Percentiles rank a stretch among this genome's conserved stretches.
Evolutionary conservation across 2,113 vertebrate genomes (phyloP).

Genomic region (Tretioscincus oriximinensis): DNA sequence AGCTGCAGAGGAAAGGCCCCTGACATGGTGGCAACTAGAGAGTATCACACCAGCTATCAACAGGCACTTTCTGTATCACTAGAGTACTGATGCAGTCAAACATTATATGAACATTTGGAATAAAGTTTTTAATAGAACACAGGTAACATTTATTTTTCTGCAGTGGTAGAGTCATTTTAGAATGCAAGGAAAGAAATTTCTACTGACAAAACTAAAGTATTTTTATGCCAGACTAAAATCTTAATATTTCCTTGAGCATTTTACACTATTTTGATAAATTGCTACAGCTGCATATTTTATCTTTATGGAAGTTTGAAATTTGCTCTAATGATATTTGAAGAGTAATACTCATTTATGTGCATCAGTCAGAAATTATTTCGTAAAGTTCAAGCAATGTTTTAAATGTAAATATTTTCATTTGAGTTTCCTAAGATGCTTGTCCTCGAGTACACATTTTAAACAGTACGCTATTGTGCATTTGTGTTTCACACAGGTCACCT

Average conservation of each 20-base stretch:
- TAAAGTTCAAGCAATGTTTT: not conserved
- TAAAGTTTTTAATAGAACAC: not conserved
- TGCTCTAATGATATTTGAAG: not conserved
- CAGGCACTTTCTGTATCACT: too few relatives aligned
- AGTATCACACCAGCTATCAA: too few relatives aligned
- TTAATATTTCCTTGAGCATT: not conserved
- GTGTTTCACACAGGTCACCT: conserved; percentile 82
- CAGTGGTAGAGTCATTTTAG: not conserved
- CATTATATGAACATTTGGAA: not conserved
- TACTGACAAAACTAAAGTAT: not conserved
- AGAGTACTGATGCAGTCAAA: not conserved
- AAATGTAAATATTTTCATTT: not conserved
- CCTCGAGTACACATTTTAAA: conserved; percentile 5
- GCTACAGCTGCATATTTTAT: not conserved
- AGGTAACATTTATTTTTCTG: not conserved
- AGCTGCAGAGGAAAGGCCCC: too few relatives aligned
- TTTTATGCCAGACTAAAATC: not conserved
- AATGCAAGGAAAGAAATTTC: not conserved
- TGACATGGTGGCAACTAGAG: too few relatives aligned
- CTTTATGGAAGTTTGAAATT: not conserved
- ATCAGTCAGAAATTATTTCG: not conserved
- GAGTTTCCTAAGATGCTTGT: not conserved
- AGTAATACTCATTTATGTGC: not conserved
- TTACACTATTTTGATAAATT: not conserved
- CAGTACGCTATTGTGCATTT: not conserved